A percentile compares a stretch with the other conserved stretches of the same genome.
Evolutionary conservation across 2,113 vertebrate species (phyloP).

Genomic region (Prionailurus viverrinus): DNA sequence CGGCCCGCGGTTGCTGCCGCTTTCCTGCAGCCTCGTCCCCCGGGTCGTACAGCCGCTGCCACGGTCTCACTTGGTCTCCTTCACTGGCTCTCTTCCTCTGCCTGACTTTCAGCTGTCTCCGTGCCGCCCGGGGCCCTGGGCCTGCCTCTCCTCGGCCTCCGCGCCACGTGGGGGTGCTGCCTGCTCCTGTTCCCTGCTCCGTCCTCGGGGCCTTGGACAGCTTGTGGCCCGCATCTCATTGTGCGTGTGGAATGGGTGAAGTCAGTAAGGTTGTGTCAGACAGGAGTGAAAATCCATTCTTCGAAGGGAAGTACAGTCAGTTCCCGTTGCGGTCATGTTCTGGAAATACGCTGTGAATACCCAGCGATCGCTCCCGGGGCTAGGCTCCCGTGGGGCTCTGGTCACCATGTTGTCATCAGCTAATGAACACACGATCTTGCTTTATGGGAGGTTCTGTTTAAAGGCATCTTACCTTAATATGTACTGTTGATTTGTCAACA

Average conservation of each 20-base stretch:
- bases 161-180: too few species aligned
- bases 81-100: background rate
- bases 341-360: background rate
- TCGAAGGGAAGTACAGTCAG: background rate
- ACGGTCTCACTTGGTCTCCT: background rate
- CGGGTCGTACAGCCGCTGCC: accelerated
- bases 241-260: background rate
- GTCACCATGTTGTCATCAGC: background rate
- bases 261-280: background rate
- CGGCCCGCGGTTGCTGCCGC: background rate
- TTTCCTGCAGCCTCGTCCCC: background rate
- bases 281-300: background rate
- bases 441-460: background rate
- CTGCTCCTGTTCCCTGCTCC: background rate
- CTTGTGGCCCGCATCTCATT: background rate
- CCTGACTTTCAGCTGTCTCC: background rate
- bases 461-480: background rate
- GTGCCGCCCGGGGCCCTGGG: background rate
- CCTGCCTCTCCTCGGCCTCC: background rate
- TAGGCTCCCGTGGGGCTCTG: background rate
- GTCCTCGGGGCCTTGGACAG: background rate
- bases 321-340: background rate
- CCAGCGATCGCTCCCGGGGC: too few species aligned
- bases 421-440: background rate
- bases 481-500: background rate